phyloP scores from a whole-genome alignment of 2,888 invertebrate species.

The Andrena haemorrhoa region DNA sequence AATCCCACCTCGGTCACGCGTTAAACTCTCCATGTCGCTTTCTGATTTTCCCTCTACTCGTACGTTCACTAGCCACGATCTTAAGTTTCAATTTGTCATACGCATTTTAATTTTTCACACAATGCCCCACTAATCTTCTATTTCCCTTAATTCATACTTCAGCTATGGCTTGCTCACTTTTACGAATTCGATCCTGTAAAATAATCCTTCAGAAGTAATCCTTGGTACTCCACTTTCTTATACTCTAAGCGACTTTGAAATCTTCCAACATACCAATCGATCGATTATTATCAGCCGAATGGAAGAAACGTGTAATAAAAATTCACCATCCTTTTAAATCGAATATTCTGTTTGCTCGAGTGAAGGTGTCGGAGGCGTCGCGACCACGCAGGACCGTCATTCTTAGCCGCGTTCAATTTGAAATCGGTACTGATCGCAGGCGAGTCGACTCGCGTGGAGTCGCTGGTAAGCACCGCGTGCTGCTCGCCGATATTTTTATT shows the following conservation, averaged over 20 bases:
- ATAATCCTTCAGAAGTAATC: no score
- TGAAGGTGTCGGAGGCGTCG: neutral
- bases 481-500: conserved; percentile 77
- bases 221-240: no score
- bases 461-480: conserved; percentile 10
- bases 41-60: conserved; percentile 6
- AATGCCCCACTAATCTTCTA: neutral
- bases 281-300: neutral
- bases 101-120: neutral
- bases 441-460: conserved; percentile 1
- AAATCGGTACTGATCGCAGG: conserved; percentile 26
- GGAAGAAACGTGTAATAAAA: neutral
- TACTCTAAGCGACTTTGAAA: no score
- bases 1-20: conserved; percentile 40
- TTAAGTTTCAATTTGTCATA: neutral
- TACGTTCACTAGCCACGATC: neutral
- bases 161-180: neutral
- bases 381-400: conserved; percentile 6
- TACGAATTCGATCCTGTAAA: no score
- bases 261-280: no score
- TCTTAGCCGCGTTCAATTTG: conserved; percentile 4
- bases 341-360: no score
- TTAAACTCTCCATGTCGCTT: conserved; percentile 43
- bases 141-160: neutral
- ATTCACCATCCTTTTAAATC: neutral